Evolutionary conservation across 2,797 vertebrate species (phyloP).

Genomic region (Astyanax mexicanus): DNA sequence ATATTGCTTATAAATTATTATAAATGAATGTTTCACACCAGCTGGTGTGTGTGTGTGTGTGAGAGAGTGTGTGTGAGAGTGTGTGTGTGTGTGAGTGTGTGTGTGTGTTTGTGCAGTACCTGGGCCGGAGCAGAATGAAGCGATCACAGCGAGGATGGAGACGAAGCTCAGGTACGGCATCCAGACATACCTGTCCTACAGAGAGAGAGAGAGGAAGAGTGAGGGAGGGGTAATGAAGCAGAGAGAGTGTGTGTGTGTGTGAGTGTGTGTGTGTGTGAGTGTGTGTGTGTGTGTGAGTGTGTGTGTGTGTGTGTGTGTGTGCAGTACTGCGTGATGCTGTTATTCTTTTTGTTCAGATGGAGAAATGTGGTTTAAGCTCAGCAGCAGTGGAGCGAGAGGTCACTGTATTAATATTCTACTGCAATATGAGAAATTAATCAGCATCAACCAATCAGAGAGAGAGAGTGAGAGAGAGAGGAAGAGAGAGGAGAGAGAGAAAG

Average conservation of each 20-base stretch:
- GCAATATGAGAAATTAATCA: neutral
- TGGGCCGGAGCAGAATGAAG: conserved; percentile 95
- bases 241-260: neutral
- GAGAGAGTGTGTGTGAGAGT: too few relatives aligned
- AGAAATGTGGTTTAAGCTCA: neutral
- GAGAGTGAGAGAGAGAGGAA: too few relatives aligned
- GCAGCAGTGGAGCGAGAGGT: neutral
- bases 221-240: too few relatives aligned
- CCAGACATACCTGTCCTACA: conserved; percentile 83
- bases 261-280: neutral
- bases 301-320: neutral
- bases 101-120: too few relatives aligned
- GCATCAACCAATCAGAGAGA: neutral
- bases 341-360: neutral
- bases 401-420: conserved; percentile 13
- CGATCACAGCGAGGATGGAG: conserved; percentile 91
- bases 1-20: too few relatives aligned
- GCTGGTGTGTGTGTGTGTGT: neutral
- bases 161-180: conserved; percentile 91
- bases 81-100: neutral
- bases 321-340: neutral
- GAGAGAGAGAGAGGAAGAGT: neutral
- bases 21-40: too few relatives aligned
- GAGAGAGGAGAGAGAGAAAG: too few relatives aligned
- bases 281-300: conserved; percentile 1